Evolutionary conservation across 2,888 invertebrate genomes (phyloP).

Genomic region (Nyleta sp.): DNA sequence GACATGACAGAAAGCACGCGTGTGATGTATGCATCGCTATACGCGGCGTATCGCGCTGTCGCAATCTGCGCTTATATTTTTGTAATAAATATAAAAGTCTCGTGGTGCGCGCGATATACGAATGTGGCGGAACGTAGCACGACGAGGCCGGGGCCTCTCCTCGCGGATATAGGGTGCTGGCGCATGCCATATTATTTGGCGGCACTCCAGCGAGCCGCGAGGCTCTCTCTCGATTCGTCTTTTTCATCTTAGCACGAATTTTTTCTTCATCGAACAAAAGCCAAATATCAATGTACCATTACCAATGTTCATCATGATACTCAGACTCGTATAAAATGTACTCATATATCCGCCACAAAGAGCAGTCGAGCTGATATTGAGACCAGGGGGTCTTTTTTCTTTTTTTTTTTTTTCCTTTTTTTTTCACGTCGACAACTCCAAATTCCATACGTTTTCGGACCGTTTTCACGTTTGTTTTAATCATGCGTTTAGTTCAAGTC

Average conservation of each 20-base stretch:
- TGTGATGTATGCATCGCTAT: conserved; percentile 71
- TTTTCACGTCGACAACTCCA: too few species aligned
- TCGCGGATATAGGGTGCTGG: conserved; percentile 74
- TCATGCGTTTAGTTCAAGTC: too few species aligned
- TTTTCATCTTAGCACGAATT: conserved; percentile 80
- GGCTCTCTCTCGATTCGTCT: conserved; percentile 78
- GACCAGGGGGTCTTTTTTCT: conserved; percentile 7
- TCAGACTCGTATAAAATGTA: conserved; percentile 16
- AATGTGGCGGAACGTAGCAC: too few species aligned
- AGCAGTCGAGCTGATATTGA: conserved; percentile 26
- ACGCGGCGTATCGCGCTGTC: conserved; percentile 63
- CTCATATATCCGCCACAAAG: conserved; percentile 34
- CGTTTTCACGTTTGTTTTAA: too few species aligned
- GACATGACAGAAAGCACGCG: conserved; percentile 75
- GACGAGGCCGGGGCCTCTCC: too few species aligned
- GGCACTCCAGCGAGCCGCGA: conserved; percentile 80
- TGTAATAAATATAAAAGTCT: conserved; percentile 81
- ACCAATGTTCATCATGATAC: conserved; percentile 49
- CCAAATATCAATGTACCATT: conserved; percentile 59
- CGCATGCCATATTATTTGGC: conserved; percentile 80
- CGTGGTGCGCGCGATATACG: conserved; percentile 28
- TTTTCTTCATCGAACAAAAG: conserved; percentile 74
- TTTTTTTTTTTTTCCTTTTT: conserved; percentile 1
- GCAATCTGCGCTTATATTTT: conserved; percentile 75
- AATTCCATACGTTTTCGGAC: too few species aligned